These are phyloP conservation scores for Cygnus olor DNA, from an alignment of 2,797 vertebrate genomes.

Conservation along the genomic window DNA sequence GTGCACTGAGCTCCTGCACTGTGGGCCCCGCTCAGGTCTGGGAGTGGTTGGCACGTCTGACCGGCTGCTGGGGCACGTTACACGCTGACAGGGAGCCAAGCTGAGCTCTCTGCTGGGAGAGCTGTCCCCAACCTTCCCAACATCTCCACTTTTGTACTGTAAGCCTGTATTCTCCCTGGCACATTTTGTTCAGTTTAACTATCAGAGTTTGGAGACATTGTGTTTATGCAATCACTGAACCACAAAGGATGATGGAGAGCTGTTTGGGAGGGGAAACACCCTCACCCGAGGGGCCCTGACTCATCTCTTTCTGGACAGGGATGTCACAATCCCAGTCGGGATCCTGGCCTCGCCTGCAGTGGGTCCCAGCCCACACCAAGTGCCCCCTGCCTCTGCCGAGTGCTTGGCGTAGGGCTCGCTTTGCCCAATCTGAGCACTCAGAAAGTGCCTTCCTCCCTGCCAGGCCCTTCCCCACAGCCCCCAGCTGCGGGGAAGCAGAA, in stretches of 20 bases:
- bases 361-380: rapidly evolving
- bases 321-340: rapidly evolving
- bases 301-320: not conserved
- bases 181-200: not conserved
- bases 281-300: not conserved
- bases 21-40: not conserved
- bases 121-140: not conserved
- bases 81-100: not conserved
- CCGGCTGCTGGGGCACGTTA: not conserved
- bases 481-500: not conserved
- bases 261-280: not conserved
- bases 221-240: not conserved
- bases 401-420: not conserved
- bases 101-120: not conserved
- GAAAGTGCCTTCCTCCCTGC: not conserved
- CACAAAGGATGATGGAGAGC: not conserved
- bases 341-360: rapidly evolving
- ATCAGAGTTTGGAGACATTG: not conserved
- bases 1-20: not conserved
- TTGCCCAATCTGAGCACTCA: no score
- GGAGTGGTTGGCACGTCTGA: not conserved
- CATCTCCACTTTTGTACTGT: not conserved
- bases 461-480: not conserved
- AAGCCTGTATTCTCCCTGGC: not conserved
- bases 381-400: rapidly evolving